A percentile compares a stretch with the other conserved stretches of the same genome.
These are phyloP conservation scores for Alitta virens DNA, from an alignment of 2,888 invertebrate species.

Conservation along the genomic window DNA sequence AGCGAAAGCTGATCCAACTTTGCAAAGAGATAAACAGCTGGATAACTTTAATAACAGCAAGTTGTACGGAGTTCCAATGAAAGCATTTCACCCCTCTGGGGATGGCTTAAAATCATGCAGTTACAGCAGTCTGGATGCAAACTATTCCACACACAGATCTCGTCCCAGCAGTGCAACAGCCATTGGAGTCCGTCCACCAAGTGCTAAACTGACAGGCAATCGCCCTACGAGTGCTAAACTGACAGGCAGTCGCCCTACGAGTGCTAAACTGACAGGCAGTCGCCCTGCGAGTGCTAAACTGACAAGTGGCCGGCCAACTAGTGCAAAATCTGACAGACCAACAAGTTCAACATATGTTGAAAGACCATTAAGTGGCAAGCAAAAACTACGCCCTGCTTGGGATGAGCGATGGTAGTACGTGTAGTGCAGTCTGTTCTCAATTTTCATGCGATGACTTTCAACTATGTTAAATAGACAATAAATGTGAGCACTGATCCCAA, in stretches of 20 bases:
- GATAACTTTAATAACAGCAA: neutral
- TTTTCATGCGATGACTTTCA: no score
- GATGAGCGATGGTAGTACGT: conserved; percentile 1
- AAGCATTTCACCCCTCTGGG: neutral
- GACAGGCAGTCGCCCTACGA: neutral
- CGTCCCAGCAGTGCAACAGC: neutral
- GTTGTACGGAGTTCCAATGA: neutral
- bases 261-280: neutral
- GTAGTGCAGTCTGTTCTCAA: no score
- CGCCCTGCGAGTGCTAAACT: neutral
- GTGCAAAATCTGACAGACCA: neutral
- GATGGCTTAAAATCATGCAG: neutral
- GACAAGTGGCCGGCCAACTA: neutral
- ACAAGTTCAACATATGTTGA: no score
- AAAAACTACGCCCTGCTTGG: neutral
- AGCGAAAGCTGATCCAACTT: neutral
- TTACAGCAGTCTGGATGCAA: neutral
- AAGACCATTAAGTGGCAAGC: neutral
- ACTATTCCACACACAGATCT: neutral
- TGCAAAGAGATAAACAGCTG: neutral
- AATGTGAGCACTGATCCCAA: no score
- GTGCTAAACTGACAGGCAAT: no score
- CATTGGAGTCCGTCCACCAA: neutral
- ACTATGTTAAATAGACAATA: no score
- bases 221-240: neutral